Evolutionary conservation across 2,797 vertebrate genomes (phyloP).

Genomic region (Toxotes lorentzi): DNA sequence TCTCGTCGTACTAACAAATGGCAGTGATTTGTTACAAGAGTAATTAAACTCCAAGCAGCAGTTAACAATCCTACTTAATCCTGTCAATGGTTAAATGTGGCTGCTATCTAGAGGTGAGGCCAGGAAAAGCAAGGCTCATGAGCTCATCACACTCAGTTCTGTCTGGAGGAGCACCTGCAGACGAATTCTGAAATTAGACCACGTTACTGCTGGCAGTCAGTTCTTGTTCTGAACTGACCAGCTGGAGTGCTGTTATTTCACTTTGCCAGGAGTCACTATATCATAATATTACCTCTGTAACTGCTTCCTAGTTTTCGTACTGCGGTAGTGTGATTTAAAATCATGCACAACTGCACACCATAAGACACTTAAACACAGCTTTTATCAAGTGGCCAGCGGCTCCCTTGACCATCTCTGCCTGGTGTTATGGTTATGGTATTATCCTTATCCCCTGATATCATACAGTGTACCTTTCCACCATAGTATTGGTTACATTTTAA

Average conservation of each 20-base stretch:
- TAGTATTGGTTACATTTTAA: neutral
- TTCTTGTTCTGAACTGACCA: neutral
- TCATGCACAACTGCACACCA: neutral
- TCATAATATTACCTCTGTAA: conserved; percentile 1
- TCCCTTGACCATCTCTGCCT: conserved; percentile 19
- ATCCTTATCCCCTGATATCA: conserved; percentile 31
- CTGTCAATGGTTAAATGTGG: conserved; percentile 27
- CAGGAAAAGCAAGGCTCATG: neutral
- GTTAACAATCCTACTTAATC: conserved; percentile 47
- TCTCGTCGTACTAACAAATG: neutral
- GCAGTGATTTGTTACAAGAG: conserved; percentile 4
- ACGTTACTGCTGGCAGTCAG: neutral
- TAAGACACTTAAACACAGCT: conserved; percentile 47
- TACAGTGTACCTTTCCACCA: neutral
- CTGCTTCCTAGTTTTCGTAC: neutral
- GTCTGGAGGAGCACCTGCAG: neutral
- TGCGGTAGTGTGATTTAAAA: neutral
- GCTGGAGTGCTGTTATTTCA: neutral
- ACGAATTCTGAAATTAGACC: conserved; percentile 2
- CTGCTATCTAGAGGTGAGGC: neutral
- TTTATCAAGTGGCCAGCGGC: conserved; percentile 15
- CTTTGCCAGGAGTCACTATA: neutral
- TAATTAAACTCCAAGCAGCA: conserved; percentile 36
- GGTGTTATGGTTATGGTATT: conserved; percentile 44
- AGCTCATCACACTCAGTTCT: neutral